phyloP scores from a whole-genome alignment of 2,113 vertebrate species.

The Menidia beryllina region DNA sequence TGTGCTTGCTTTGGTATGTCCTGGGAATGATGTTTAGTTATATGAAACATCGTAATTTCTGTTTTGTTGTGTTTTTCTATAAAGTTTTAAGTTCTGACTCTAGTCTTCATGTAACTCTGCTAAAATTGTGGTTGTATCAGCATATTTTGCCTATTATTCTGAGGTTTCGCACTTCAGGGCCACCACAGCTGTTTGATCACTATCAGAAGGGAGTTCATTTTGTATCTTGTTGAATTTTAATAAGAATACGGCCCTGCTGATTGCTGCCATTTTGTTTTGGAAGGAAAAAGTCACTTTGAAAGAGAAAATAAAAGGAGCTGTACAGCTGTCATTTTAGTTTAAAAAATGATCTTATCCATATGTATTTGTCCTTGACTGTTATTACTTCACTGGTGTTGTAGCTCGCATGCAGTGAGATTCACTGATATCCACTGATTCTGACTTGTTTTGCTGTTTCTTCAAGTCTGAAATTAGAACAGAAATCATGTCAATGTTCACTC shows the following conservation, averaged over 20 bases:
- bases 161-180: not conserved
- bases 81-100: no score
- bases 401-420: not conserved
- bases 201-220: not conserved
- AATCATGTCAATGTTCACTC: constrained; percentile 19
- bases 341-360: no score
- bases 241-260: no score
- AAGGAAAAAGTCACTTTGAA: not conserved
- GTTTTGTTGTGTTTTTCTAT: no score
- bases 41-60: no score
- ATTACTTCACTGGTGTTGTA: not conserved
- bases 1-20: no score
- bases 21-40: no score
- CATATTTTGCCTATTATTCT: not conserved
- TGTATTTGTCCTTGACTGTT: not conserved
- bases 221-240: not conserved
- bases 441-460: constrained; percentile 12
- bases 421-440: constrained; percentile 3
- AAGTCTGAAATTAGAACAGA: constrained; percentile 5
- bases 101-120: no score
- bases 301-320: not conserved
- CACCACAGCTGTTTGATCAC: not conserved
- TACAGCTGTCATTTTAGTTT: no score
- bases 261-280: not conserved
- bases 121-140: no score